Conservation (phyloP, 1,140 invertebrate genomes). For the Samia ricini region DNA sequence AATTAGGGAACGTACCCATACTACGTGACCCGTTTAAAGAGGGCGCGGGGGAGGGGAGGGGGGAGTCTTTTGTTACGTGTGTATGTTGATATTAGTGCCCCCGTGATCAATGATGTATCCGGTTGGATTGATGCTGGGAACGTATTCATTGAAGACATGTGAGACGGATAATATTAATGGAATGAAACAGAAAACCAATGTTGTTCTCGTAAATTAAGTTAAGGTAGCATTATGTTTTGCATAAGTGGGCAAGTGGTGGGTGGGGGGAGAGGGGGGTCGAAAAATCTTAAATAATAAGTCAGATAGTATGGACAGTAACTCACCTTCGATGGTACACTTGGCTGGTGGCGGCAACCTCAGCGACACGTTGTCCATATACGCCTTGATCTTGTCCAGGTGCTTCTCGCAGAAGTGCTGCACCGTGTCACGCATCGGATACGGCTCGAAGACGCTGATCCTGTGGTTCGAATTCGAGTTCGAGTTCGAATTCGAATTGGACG, state of each 20-base stretch:
- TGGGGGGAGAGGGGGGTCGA: background rate
- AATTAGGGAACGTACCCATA: too few species aligned
- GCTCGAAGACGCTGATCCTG: slow-evolving; percentile 91
- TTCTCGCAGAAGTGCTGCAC: slow-evolving; percentile 97
- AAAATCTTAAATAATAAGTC: background rate
- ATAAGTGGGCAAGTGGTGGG: background rate
- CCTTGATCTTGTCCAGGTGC: slow-evolving; percentile 93
- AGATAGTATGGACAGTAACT: too few species aligned
- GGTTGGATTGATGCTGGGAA: too few species aligned
- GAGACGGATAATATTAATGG: background rate
- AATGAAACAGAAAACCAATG: background rate
- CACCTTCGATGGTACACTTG: slow-evolving; percentile 94
- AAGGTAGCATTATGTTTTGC: background rate
- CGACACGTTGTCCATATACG: slow-evolving; percentile 92
- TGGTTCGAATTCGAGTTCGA: slow-evolving; percentile 74
- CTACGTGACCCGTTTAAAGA: too few species aligned
- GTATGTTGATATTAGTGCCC: too few species aligned
- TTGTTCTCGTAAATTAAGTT: too few species aligned
- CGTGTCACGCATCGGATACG: slow-evolving; percentile 91
- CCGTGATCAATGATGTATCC: too few species aligned
- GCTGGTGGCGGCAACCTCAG: slow-evolving; percentile 91
- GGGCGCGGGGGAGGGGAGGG: too few species aligned
- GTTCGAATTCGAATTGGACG: slow-evolving; percentile 58
- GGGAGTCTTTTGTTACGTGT: too few species aligned
- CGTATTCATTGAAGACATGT: too few species aligned